phyloP scores from a whole-genome alignment of 2,888 invertebrate genomes.

The Poecilobothrus nobilitatus region DNA sequence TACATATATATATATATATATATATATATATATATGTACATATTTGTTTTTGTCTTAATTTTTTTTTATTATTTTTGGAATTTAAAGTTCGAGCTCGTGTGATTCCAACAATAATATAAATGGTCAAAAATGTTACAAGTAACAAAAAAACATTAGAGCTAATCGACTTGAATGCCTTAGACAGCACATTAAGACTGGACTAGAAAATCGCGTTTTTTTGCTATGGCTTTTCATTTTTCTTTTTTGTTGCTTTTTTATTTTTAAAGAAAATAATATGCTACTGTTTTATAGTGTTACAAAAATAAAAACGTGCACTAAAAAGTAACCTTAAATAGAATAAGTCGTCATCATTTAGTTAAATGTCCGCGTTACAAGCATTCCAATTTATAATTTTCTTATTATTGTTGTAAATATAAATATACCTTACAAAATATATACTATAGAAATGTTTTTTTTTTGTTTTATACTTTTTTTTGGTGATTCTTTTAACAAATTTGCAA shows the following conservation, averaged over 20 bases:
- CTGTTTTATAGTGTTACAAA: background rate
- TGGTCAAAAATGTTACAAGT: too few relatives aligned
- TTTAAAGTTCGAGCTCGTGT: background rate
- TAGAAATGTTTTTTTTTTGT: background rate
- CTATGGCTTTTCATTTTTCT: too few relatives aligned
- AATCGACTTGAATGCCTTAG: too few relatives aligned
- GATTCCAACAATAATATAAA: too few relatives aligned
- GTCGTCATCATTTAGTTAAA: background rate
- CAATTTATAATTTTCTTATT: background rate
- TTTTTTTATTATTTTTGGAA: background rate
- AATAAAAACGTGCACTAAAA: background rate
- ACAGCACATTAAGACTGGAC: too few relatives aligned
- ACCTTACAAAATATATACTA: too few relatives aligned
- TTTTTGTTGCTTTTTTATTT: background rate
- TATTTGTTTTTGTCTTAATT: background rate
- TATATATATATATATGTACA: too few relatives aligned
- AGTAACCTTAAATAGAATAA: background rate
- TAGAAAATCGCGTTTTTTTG: too few relatives aligned
- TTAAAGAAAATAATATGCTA: background rate
- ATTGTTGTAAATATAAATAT: too few relatives aligned
- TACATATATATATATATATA: too few relatives aligned
- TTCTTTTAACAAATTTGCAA: background rate
- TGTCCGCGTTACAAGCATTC: background rate
- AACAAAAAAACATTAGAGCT: too few relatives aligned
- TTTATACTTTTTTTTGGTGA: too few relatives aligned